Evolutionary conservation across 2,113 vertebrate species (phyloP), one percentile per base, ranked within the genome.

Genomic region (Leuciscus idus): DNA sequence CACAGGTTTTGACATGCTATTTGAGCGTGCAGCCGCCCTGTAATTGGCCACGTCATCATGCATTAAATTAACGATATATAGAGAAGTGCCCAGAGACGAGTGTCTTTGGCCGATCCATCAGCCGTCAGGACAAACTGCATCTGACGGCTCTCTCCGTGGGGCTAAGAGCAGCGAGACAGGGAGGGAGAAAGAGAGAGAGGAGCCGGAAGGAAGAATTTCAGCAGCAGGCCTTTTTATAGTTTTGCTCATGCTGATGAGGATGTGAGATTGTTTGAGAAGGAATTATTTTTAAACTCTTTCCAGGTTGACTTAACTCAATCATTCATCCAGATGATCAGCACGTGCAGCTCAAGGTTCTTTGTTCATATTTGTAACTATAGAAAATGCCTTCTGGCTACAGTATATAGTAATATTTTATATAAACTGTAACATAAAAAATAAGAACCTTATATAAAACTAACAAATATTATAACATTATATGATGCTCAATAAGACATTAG

Each of bases 1-100:
- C 96, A 96, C 95, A 95, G 95, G 93, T 95, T 97, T 94, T 97
- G 97, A 97, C 97, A 96, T 96, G 94, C 95, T 96, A 95, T 97
- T 97, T 97, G 95, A 97, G 95, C 94, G 92, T 95, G 90, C 93
- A 92, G 94, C 95, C 91, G 93, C 91, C 87, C 94, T 95, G 94
- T 97, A 97, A 97, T 97, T 97, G 97, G 96, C 93, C 96, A 94
- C 93, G 95, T 97, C 96, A 95, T 94, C 95, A 96, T 92, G 95
- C 94, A 97, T 97, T 96, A 97, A 94, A 96, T 96, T 96, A 96
- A 96, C 95, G 92, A 95, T 93, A 95, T 93, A 95, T 94, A 93
- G 95, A 96, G 93, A 91, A 96, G 93, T 95, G 96, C 96, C 96
- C 96, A 93, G 95, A 96, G 96, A 96, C 94, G 94, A 95, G 93